Evolutionary conservation across 2,797 vertebrate genomes (phyloP), one percentile per base, ranked within the genome.

Genomic region (Limnodromus scolopaceus): DNA sequence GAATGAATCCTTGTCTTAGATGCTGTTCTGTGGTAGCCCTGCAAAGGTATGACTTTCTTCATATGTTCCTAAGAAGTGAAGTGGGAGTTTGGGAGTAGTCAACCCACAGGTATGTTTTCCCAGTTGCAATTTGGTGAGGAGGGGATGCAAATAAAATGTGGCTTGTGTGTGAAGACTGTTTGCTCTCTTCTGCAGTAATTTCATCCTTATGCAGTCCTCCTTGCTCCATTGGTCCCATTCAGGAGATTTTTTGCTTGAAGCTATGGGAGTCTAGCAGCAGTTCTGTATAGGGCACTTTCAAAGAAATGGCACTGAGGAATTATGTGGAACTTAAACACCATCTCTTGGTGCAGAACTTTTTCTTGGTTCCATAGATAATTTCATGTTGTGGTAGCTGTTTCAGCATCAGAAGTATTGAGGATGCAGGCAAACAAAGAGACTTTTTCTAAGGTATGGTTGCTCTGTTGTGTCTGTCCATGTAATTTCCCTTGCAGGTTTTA

Each of bases 81-180:
- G 54, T 63, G 86, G 51, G 48, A 85, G 28, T 87, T 82, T 91
- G 89, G 91, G 87, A 79, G 30, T 77, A 54, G 11, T 89, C 78
- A 93, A 13, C 81, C 83, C 87, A 83, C 53, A 89, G 63, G 87
- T 32, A 81, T 94, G 92, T 96, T 96, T 97, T 95, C 81, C 45
- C 41, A 49, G 89, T 84, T 83, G 76, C 61, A 91, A 4, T 55
- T 85, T 78, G 79, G 77, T 71, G 45, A 93, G 84, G 77, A 92
- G 81, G 57, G 87, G 27, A 23, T 84, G 61, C 34, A 19, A 61
- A 92, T 82, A 92, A 89, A 93, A 83, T 16, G 23, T 32, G 46
- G 69, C 77, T 92, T 93, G 74, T 92, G 46, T 95, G 43, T 79
- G 60, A 91, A 90, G 87, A 84, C 84, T 93, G 76, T 80, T 87